Evolutionary conservation across 2,888 invertebrate species (phyloP).

Genomic region (Aradus depressus): DNA sequence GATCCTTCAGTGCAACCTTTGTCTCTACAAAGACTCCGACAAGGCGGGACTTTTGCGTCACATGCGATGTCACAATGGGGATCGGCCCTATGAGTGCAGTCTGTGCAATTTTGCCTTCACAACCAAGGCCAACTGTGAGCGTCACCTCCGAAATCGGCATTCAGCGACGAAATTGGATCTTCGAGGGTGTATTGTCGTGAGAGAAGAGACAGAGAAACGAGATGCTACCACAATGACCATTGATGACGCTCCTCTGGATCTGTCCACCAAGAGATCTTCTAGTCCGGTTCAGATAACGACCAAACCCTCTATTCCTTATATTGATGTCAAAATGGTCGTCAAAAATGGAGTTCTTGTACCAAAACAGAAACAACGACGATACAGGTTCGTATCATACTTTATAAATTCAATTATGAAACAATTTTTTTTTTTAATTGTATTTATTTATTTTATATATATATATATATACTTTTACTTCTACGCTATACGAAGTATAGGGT

Average conservation of each 20-base stretch:
- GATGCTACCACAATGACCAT: constrained; percentile 9
- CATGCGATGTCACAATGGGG: constrained; percentile 89
- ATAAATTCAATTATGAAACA: too few species aligned
- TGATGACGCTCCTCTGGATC: constrained; percentile 51
- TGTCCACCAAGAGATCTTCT: constrained; percentile 33
- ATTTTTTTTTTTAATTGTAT: too few species aligned
- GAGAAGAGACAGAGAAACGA: constrained; percentile 35
- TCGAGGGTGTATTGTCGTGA: constrained; percentile 75
- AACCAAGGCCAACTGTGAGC: constrained; percentile 93
- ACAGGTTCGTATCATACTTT: constrained; percentile 34
- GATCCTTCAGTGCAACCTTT: constrained; percentile 63
- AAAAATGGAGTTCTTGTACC: constrained; percentile 84
- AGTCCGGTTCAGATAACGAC: background rate
- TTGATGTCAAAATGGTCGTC: constrained; percentile 69
- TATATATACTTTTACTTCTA: too few species aligned
- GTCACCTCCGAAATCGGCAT: constrained; percentile 85
- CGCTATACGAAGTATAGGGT: too few species aligned
- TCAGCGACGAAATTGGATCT: constrained; percentile 78
- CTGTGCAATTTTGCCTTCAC: constrained; percentile 95
- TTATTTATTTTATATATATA: too few species aligned
- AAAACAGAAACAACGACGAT: constrained; percentile 81
- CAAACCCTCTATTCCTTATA: constrained; percentile 4
- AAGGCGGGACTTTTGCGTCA: constrained; percentile 81
- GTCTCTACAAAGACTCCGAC: constrained; percentile 76
- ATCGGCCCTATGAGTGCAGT: constrained; percentile 86